A percentile compares a stretch with the other conserved stretches of the same genome.
These are phyloP conservation scores for Listronotus oregonensis DNA, from an alignment of 1,140 invertebrate genomes.

Conservation along the genomic window DNA sequence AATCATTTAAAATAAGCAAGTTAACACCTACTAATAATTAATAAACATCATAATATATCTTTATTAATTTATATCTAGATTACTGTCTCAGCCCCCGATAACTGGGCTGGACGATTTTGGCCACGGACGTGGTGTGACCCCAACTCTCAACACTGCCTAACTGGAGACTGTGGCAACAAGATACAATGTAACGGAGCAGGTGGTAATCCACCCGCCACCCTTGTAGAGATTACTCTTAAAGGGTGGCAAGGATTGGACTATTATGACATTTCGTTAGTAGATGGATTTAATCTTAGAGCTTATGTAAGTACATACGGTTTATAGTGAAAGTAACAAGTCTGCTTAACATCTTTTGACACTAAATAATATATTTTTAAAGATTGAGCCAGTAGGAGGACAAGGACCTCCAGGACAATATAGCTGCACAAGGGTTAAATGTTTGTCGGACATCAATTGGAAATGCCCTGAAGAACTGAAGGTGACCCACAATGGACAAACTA, in stretches of 20 bases:
- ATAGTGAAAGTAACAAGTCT: too few relatives aligned
- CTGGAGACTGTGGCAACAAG: constrained; percentile 56
- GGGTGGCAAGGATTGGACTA: constrained; percentile 54
- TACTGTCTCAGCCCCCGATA: constrained; percentile 36
- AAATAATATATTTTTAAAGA: constrained; percentile 27
- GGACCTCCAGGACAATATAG: constrained; percentile 46
- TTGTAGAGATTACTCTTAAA: constrained; percentile 56
- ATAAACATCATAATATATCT: too few relatives aligned
- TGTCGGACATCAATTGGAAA: constrained; percentile 51
- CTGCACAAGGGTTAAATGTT: constrained; percentile 53
- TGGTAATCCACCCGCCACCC: constrained; percentile 56
- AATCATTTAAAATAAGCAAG: background rate
- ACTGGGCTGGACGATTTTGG: constrained; percentile 57
- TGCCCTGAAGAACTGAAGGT: constrained; percentile 54
- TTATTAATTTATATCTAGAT: constrained; percentile 33
- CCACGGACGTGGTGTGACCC: constrained; percentile 55
- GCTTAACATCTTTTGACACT: too few relatives aligned
- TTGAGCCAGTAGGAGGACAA: constrained; percentile 45
- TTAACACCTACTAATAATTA: too few relatives aligned
- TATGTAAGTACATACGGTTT: constrained; percentile 30
- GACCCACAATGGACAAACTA: constrained; percentile 41
- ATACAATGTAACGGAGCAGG: constrained; percentile 56
- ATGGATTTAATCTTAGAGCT: constrained; percentile 40
- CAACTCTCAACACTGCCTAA: constrained; percentile 47
- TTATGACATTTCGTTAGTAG: constrained; percentile 59